These are phyloP conservation scores for Pogona vitticeps DNA, from an alignment of 2,113 vertebrate species.

Conservation along the genomic window DNA sequence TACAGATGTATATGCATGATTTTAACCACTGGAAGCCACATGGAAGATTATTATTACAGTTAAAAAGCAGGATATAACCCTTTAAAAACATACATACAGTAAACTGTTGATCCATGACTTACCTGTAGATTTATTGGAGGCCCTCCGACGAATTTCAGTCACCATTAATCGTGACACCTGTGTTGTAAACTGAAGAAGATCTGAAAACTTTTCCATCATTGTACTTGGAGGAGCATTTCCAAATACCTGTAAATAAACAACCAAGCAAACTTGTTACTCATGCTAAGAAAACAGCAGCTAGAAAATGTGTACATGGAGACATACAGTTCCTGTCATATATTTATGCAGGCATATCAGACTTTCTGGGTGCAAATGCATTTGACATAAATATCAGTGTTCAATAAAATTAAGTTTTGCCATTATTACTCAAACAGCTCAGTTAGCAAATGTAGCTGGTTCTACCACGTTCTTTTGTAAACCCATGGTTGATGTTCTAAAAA, in stretches of 20 bases:
- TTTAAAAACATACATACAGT: neutral
- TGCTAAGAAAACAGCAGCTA: neutral
- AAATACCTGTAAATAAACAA: conserved; percentile 84
- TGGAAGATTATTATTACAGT: neutral
- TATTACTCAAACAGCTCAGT: neutral
- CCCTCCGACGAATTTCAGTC: conserved; percentile 95
- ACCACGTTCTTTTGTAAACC: neutral
- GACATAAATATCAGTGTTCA: neutral
- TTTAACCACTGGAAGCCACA: neutral
- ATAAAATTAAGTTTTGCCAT: neutral
- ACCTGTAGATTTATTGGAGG: conserved; percentile 99
- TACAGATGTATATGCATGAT: neutral
- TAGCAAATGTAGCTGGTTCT: neutral
- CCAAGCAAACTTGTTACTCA: neutral
- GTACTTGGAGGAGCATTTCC: conserved; percentile 93
- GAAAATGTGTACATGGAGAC: neutral
- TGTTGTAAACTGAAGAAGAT: conserved; percentile 98
- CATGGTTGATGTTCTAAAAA: neutral
- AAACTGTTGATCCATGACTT: conserved; percentile 10
- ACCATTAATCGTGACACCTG: conserved; percentile 98
- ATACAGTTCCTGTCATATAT: neutral
- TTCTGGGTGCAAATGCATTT: neutral
- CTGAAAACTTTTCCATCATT: conserved; percentile 98
- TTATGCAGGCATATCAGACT: neutral
- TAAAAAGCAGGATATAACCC: neutral